A percentile compares a stretch with the other conserved stretches of the same genome.
Evolutionary conservation across 2,113 vertebrate genomes (phyloP).

Genomic region (Percopsis transmontana): DNA sequence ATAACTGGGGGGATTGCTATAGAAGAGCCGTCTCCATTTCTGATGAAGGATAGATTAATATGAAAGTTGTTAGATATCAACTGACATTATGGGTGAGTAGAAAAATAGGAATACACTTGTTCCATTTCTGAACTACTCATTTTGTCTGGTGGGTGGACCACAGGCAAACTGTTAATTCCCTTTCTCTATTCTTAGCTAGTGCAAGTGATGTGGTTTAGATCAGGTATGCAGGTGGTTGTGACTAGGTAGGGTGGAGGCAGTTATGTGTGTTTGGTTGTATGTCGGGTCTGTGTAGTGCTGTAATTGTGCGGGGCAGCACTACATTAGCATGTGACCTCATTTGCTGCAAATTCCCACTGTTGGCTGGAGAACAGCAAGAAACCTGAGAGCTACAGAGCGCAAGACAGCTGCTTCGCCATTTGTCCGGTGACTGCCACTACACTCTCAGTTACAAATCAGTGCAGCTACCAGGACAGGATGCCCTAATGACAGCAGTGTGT

Average conservation of each 20-base stretch:
- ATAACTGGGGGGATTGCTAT: no score
- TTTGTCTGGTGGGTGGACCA: conserved; percentile 4
- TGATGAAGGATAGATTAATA: no score
- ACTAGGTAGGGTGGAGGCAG: background rate
- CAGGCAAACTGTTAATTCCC: conserved; percentile 17
- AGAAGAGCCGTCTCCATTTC: no score
- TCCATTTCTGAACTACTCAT: background rate
- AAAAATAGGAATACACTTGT: no score
- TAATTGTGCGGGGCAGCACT: conserved; percentile 46
- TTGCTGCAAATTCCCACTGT: conserved; percentile 72
- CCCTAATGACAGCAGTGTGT: conserved; percentile 20
- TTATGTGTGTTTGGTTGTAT: conserved; percentile 48
- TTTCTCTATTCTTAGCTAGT: conserved; percentile 18
- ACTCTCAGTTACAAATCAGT: conserved; percentile 41
- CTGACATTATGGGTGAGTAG: no score
- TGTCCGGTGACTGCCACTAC: conserved; percentile 33
- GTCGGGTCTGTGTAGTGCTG: conserved; percentile 52
- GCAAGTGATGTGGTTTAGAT: conserved; percentile 39
- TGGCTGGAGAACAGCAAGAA: conserved; percentile 69
- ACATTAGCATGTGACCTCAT: conserved; percentile 74
- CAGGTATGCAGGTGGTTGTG: conserved; percentile 15
- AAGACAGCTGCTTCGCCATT: conserved; percentile 71
- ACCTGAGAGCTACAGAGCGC: conserved; percentile 64
- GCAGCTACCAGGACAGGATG: conserved; percentile 12
- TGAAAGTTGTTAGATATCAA: no score